These are phyloP conservation scores for Trichogramma pretiosum DNA, from an alignment of 1,140 invertebrate species.

Conservation along the genomic window DNA sequence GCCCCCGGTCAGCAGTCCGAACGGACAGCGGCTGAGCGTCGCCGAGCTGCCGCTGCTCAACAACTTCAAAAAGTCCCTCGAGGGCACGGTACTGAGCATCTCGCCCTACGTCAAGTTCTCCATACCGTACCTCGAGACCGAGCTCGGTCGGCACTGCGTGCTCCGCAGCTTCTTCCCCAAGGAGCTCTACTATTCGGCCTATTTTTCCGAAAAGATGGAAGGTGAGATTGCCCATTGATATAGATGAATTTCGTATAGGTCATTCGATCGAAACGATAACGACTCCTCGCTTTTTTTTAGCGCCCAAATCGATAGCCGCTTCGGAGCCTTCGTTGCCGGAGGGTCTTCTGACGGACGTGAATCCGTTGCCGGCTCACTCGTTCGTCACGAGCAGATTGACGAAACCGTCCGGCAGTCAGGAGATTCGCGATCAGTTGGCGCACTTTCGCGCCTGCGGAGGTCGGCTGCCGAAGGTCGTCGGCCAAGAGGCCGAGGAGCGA, in stretches of 20 bases:
- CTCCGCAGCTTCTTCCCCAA: constrained; percentile 69
- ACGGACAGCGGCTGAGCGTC: constrained; percentile 40
- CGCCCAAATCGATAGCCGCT: neutral
- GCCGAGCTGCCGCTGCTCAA: constrained; percentile 56
- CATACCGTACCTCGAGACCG: constrained; percentile 83
- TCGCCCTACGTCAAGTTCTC: constrained; percentile 80
- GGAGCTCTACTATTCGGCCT: constrained; percentile 69
- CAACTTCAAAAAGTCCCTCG: constrained; percentile 65
- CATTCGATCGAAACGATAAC: too few relatives aligned
- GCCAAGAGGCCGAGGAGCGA: neutral
- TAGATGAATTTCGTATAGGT: too few relatives aligned
- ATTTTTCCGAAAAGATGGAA: constrained; percentile 39
- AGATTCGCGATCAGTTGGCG: constrained; percentile 66
- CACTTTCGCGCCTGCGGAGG: constrained; percentile 66
- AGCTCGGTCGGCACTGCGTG: constrained; percentile 66
- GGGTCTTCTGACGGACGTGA: constrained; percentile 21
- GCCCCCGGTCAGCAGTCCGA: constrained; percentile 31
- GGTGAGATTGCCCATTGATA: too few relatives aligned
- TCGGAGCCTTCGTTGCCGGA: neutral
- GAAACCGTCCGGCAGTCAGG: constrained; percentile 47
- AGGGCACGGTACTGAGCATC: constrained; percentile 67
- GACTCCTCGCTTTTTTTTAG: too few relatives aligned
- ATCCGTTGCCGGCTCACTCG: constrained; percentile 51
- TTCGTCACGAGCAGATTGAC: constrained; percentile 67
- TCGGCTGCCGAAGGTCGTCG: constrained; percentile 41